Conservation (phyloP, 2,888 invertebrate genomes). For the Drosophila hamatofila region DNA sequence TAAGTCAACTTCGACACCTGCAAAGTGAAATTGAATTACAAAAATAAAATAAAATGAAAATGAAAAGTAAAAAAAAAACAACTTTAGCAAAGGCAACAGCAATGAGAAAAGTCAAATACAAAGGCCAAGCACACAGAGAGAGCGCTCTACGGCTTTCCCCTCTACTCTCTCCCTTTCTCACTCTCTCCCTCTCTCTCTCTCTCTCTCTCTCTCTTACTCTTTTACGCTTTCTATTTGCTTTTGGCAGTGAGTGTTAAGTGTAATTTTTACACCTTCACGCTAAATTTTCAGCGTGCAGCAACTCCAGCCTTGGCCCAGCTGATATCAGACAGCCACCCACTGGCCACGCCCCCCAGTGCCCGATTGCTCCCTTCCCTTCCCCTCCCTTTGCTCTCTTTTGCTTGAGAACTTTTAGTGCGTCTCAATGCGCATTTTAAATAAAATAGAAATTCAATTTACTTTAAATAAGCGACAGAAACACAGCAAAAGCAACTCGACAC, state of each 20-base stretch:
- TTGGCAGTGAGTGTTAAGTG: conserved; percentile 58
- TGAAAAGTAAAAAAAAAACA: conserved; percentile 40
- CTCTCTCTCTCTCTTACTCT: neutral
- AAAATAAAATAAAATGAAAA: conserved; percentile 35
- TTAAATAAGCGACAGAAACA: conserved; percentile 72
- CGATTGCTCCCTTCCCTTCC: too few relatives aligned
- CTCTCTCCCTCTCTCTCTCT: neutral
- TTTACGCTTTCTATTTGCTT: conserved; percentile 19
- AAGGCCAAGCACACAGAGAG: conserved; percentile 16
- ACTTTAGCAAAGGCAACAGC: conserved; percentile 27
- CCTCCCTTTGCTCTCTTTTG: too few relatives aligned
- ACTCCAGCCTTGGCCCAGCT: neutral
- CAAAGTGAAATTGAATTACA: conserved; percentile 66
- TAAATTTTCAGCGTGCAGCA: conserved; percentile 47
- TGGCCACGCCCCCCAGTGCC: too few relatives aligned
- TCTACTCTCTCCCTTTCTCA: conserved; percentile 1
- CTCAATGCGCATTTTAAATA: conserved; percentile 82
- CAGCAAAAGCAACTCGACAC: conserved; percentile 12
- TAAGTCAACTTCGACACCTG: conserved; percentile 44
- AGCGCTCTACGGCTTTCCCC: neutral
- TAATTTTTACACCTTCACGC: conserved; percentile 78
- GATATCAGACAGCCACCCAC: neutral
- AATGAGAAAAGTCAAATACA: conserved; percentile 48
- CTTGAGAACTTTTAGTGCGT: conserved; percentile 80
- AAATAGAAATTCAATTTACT: conserved; percentile 81